Evolutionary conservation across 2,113 vertebrate species (phyloP), one percentile per base, ranked within the genome.

Genomic region (Tympanuchus pallidicinctus): DNA sequence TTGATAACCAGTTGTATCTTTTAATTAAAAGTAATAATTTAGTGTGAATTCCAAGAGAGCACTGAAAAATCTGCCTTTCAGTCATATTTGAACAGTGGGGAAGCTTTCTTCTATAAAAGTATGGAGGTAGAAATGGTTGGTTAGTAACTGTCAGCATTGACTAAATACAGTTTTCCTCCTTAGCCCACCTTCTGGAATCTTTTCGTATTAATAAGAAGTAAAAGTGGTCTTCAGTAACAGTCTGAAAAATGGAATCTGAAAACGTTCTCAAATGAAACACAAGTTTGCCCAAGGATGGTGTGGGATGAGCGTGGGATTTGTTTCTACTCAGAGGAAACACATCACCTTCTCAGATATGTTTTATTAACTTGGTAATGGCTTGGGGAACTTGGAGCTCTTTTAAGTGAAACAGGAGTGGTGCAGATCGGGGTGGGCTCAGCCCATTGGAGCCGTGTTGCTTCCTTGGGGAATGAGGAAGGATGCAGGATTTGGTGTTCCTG

Each of bases 1-100:
- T 92, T 80, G 66, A 66, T 93, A 91, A 56, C 87, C 90, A 91
- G 89, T 83, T 95, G 87, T 88, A 88, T 91, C 67, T 90, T 87
- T 88, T 93, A 79, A 91, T 89, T 86, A 79, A 94, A 96, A 91
- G 79, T 85, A 79, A 82, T 91, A 66, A 88, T 93, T 86, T 88
- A 15, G 20, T 54, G 34, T 80, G 78, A 85, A 86, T 89, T 94
- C 67, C 74, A 86, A 75, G 89, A 86, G 89, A 47, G 25, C 11
- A 30, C 75, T 80, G 67, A 50, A 87, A 92, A 82, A 43, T 45
- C 30, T 67, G 43, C n/a, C 45, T 79, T 67, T 43, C 40, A 59
- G 22, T 91, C 2, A 3, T 75, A 88, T 79, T 42, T 74, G 34
- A 63, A 32, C 43, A 42, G 3, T 65, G 13, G 10, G 79, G 74